Conservation (phyloP, 2,888 invertebrate species). For the Dryomyza anilis region DNA sequence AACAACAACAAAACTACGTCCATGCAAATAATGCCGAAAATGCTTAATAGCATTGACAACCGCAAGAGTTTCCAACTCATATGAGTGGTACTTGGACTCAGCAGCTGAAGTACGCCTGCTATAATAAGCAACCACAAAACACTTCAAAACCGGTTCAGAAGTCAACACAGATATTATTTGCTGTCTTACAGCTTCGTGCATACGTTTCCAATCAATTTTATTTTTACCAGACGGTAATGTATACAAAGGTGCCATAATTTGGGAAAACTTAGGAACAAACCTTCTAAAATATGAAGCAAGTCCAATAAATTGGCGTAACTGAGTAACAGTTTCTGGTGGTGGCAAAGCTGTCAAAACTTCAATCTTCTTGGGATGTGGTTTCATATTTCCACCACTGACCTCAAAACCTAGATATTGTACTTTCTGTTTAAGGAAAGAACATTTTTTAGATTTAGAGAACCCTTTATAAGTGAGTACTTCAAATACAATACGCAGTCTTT, state of each 20-base stretch:
- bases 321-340: conserved; percentile 9
- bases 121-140: conserved; percentile 21
- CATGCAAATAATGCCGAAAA: conserved; percentile 12
- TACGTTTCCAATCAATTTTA: background rate
- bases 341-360: no score
- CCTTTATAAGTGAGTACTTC: background rate
- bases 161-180: background rate
- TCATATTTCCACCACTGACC: no score
- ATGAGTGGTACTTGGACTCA: background rate
- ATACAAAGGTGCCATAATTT: no score
- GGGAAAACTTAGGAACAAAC: no score
- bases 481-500: no score
- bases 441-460: background rate
- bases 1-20: conserved; percentile 4
- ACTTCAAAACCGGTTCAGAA: background rate
- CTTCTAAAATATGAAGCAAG: no score
- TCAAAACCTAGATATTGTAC: background rate
- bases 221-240: background rate
- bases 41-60: background rate
- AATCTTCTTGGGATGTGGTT: no score
- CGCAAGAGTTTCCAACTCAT: background rate
- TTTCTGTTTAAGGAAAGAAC: background rate
- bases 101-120: conserved; percentile 25
- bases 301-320: no score
- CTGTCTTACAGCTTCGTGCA: background rate